Evolutionary conservation across 2,113 vertebrate species (phyloP), one percentile per base, ranked within the genome.

Genomic region (Pluvialis apricaria): DNA sequence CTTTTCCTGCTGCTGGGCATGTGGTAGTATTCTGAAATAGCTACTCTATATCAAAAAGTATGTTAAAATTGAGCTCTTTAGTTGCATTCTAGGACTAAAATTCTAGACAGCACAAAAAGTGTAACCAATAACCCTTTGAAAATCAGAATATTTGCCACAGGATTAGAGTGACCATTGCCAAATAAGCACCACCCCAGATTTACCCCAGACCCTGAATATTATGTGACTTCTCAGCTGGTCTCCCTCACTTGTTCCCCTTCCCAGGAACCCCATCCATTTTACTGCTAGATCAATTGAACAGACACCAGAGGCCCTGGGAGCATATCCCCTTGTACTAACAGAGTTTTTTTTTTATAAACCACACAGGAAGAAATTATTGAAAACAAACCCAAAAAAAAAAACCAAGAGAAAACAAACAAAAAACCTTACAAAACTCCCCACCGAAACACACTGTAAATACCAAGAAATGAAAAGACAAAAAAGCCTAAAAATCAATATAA

Each of bases 1-100:
- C 38, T 95, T 44, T 78, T 57, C 38, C 32, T 82, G 15, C 28
- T 47, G 31, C 47, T 73, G 26, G 31, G 14, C 34, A 49, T 11
- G 42, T 11, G 28, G 36, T 13, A 38, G 11, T 75, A 26, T 69
- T 64, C 60, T 28, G 38, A 73, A 85, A 73, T 38, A 81, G 24
- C 55, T 62, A 47, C 17, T 71, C 32, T 26, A 1, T 8, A 40
- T 32, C 11, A 58, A 79, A 83, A 78, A 87, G 94, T 11, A 45
- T 66, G 78, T 80, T 90, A 80, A 97, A 94, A 94, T 77, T 38
- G 70, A 97, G 88, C 73, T 85, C 51, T 95, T 89, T 31, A 92
- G 83, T 88, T 92, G 80, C 62, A 75, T 82, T 91, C 79, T 83
- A 83, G 66, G 64, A 86, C 81, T 96, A 88, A 69, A 95, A 79